Percentiles rank a stretch among this genome's conserved stretches.
These are phyloP conservation scores for Cheilosia vulpina DNA, from an alignment of 2,888 invertebrate genomes.

Conservation along the genomic window DNA sequence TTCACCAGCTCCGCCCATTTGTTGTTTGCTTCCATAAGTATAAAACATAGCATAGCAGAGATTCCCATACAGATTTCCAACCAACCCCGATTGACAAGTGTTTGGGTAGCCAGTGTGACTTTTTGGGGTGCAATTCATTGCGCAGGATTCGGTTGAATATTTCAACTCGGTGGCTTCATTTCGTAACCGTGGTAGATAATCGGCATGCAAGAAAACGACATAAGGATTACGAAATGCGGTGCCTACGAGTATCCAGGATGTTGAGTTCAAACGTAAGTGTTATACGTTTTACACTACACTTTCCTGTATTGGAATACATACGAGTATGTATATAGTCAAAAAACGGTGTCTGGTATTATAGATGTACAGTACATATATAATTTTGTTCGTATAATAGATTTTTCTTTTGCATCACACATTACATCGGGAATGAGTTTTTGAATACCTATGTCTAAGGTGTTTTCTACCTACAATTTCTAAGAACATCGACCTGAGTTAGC, in stretches of 20 bases:
- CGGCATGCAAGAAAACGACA: conserved; percentile 31
- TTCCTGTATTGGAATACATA: conserved; percentile 18
- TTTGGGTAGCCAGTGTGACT: conserved; percentile 43
- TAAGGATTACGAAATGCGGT: conserved; percentile 24
- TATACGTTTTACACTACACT: conserved; percentile 51
- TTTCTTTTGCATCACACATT: not conserved
- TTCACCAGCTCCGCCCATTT: conserved; percentile 82
- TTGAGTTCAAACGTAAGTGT: conserved; percentile 41
- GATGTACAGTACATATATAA: not conserved
- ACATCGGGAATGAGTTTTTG: conserved; percentile 6
- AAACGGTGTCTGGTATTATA: not conserved
- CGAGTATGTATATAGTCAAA: conserved; percentile 4
- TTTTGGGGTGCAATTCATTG: conserved; percentile 40
- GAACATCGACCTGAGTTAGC: conserved; percentile 29
- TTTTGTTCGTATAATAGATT: not conserved
- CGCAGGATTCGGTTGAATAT: conserved; percentile 63
- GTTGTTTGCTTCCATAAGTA: conserved; percentile 77
- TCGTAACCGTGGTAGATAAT: conserved; percentile 49
- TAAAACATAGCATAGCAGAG: conserved; percentile 77
- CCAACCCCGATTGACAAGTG: conserved; percentile 68
- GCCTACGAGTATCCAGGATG: conserved; percentile 1
- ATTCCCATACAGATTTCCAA: conserved; percentile 77
- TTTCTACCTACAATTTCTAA: not conserved
- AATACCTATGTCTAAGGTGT: conserved; percentile 19
- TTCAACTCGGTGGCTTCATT: conserved; percentile 34